These are phyloP conservation scores for Caerostris extrusa DNA, from an alignment of 1,140 invertebrate species.

Conservation along the genomic window DNA sequence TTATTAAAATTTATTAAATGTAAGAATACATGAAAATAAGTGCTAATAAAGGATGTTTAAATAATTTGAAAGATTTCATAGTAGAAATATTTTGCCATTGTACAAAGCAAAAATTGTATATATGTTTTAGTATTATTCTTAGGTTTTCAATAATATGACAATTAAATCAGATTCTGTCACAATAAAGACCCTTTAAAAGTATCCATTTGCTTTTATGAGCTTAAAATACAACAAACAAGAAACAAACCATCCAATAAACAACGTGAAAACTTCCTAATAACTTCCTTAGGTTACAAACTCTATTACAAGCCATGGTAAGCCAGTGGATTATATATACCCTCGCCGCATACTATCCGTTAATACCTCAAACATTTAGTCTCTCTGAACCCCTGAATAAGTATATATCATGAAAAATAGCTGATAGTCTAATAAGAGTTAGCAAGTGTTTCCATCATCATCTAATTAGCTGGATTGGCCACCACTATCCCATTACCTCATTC, in stretches of 20 bases:
- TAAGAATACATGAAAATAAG: too few species aligned
- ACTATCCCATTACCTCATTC: constrained; percentile 50
- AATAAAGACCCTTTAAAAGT: neutral
- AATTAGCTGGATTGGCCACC: constrained; percentile 65
- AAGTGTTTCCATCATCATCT: constrained; percentile 69
- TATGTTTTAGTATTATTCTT: too few species aligned
- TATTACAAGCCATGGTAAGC: neutral
- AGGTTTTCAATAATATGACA: too few species aligned
- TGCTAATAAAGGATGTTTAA: too few species aligned
- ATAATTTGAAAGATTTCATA: too few species aligned
- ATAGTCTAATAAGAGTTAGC: constrained; percentile 58
- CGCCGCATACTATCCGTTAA: neutral
- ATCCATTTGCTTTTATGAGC: neutral
- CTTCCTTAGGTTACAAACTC: neutral
- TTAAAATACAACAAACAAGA: neutral
- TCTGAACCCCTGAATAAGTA: neutral
- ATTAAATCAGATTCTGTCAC: too few species aligned
- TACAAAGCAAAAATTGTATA: too few species aligned
- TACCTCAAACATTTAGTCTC: neutral
- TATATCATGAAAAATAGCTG: constrained; percentile 44
- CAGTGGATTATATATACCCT: neutral
- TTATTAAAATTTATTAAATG: too few species aligned
- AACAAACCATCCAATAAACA: neutral
- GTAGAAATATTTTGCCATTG: too few species aligned
- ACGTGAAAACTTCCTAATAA: neutral